Base-by-base conservation (phyloP, 1,140 invertebrate species). In the Solenopsis invicta region DNA sequence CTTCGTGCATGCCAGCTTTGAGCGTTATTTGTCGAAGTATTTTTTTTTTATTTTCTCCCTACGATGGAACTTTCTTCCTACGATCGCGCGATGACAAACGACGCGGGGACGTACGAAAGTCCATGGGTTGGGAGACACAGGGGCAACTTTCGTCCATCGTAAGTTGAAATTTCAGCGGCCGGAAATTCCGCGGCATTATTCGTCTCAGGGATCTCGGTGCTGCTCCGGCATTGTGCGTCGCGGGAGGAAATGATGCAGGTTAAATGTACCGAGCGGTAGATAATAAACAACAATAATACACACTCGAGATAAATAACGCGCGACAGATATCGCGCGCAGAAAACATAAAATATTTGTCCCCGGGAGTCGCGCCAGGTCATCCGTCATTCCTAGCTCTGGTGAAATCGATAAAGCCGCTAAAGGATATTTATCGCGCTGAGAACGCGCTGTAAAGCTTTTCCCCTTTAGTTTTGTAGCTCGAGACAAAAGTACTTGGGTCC, bases 271-370 rank as follows among this genome's bases (percentile, higher is more conserved):
- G 93, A 94, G 90, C 78, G 71, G 84, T 67, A 93, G 92, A 94
- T 94, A 94, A 93, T 94, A 93, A 93, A 94, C 91, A 93, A 92
- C 93, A 91, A 94, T 94, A 94, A 94, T 94, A 93, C 91, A 91
- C 89, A 88, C 89, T 87, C 85, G 87, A 92, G 91, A 92, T 93
- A 92, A 94, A 94, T 94, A 94, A 94, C 91, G 66, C 78, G 12
- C 80, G 90, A 85, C 84, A 88, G 89, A 92, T 92, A 92, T 89
- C 88, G 91, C 87, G 91, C 64, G 84, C 80, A 84, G 87, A 88
- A 87, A 91, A 91, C 89, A 92, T 87, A 80, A 90, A 87, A 92
- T 89, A 90, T 92, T 91, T 87, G 85, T 90, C 86, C 86, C 61
- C 72, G 71, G 62, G 59, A 85, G 59, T 59, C 85, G 75, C 75